phyloP scores from a whole-genome alignment of 2,113 vertebrate species.

The Carassius carassius region DNA sequence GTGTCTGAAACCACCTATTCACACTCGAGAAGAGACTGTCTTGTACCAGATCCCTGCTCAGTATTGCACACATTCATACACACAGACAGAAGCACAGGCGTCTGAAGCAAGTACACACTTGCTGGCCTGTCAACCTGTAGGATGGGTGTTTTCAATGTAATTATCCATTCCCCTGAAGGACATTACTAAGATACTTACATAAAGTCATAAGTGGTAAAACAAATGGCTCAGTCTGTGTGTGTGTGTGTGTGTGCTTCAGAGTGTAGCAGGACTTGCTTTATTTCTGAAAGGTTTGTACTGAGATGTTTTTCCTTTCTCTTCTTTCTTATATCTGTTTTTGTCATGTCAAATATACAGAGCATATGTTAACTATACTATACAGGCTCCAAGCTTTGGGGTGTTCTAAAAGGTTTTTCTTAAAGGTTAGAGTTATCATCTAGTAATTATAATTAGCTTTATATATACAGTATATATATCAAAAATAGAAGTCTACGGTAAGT shows the following conservation, averaged over 20 bases:
- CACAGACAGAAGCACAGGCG: slow-evolving; percentile 29
- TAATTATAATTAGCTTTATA: not conserved
- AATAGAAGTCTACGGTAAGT: not conserved
- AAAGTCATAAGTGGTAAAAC: slow-evolving; percentile 54
- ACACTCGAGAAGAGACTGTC: not conserved
- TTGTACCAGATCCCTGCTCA: not conserved
- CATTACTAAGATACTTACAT: slow-evolving; percentile 70
- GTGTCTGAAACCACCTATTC: slow-evolving; percentile 47
- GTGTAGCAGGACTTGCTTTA: not conserved
- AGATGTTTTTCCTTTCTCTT: not conserved
- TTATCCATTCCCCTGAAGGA: slow-evolving; percentile 70
- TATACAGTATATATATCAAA: not conserved
- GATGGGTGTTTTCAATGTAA: slow-evolving; percentile 66
- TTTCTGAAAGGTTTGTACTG: not conserved
- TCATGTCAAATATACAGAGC: not conserved
- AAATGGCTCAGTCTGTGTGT: slow-evolving; percentile 28
- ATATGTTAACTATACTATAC: not conserved
- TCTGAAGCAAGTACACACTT: slow-evolving; percentile 38
- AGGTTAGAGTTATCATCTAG: not conserved
- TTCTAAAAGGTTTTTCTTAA: not conserved
- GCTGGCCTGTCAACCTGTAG: slow-evolving; percentile 63
- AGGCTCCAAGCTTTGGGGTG: not conserved
- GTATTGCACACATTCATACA: slow-evolving; percentile 47
- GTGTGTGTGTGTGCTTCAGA: slow-evolving; percentile 29
- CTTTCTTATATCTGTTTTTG: too few relatives aligned